Conservation (phyloP, 2,797 vertebrate genomes). For the Sebastes nivosus region DNA sequence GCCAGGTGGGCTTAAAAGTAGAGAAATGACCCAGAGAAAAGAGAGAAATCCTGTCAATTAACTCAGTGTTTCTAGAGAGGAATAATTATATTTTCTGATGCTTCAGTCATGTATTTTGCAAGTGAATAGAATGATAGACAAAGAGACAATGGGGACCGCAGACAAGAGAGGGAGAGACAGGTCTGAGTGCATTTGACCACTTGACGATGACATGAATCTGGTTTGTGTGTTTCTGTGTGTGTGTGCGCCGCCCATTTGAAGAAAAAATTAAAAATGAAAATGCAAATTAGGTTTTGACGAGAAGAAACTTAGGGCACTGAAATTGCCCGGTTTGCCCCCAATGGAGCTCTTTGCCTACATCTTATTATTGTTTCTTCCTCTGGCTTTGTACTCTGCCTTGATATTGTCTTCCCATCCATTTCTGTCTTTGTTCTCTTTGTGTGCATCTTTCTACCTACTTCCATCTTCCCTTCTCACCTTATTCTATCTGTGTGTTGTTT, state of each 20-base stretch:
- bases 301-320: constrained; percentile 8
- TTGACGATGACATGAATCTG: constrained; percentile 21
- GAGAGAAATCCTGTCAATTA: constrained; percentile 1
- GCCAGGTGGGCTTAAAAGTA: background rate
- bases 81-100: constrained; percentile 4
- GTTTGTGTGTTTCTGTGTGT: background rate
- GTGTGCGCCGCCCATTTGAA: background rate
- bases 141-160: constrained; percentile 16
- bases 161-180: background rate
- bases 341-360: background rate
- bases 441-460: background rate
- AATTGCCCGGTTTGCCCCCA: constrained; percentile 1
- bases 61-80: background rate
- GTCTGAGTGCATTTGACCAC: constrained; percentile 21
- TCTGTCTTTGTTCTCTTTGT: background rate
- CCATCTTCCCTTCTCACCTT: background rate
- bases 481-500: background rate
- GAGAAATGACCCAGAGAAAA: constrained; percentile 7
- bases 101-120: constrained; percentile 8
- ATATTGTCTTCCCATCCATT: background rate
- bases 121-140: constrained; percentile 16
- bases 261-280: constrained; percentile 16
- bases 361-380: background rate
- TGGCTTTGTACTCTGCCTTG: background rate
- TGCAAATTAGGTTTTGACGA: constrained; percentile 44